Base-by-base conservation (phyloP, 2,797 vertebrate genomes). In the Oreochromis grahami region DNA sequence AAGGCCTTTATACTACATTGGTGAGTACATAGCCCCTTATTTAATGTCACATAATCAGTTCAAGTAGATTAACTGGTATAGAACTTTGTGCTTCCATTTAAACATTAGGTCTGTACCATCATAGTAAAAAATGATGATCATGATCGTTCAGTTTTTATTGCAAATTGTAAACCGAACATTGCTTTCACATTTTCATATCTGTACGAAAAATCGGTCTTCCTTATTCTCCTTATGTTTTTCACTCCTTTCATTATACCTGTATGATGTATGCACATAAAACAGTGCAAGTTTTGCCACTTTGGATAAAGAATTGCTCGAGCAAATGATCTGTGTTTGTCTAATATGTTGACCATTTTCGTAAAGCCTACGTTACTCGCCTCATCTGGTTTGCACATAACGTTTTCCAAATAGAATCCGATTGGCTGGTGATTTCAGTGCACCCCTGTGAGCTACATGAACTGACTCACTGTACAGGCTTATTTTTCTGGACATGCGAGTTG, bases 1-100 rank as follows among this genome's bases (percentile, higher is more conserved):
- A 97, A 84, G 97, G 98, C 78, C 95, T 97, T 92, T 98, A 98
- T 89, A 96, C 94, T 2, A 97, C 97, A 0, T 93, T 98, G 96
- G 98, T 98, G 87, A 96, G 97, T 94, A 51, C 45, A 58, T 19
- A 34, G 15, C 24, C 3, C 68, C 6, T 55, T 26, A 32, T 74
- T 87, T 72, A 72, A 72, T 48, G 68, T 29, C 68, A 72, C 65
- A 45, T 45, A 72, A 45, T 72, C 41, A 19, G 6, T 1, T 68
- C 21, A 41, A 41, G 19, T 68, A 68, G 36, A 41, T 68, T 68
- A 68, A 68, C n/a, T 43, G 13, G 12, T 68, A 14, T 14, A 65
- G 8, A 65, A 38, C 13, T 8, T 65, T 38, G 34, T 38, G 34
- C 60, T 65, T 8, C 34, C 19, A 38, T 65, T 65, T 65, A 38